These are phyloP conservation scores for Trichoplax adhaerens DNA, from an alignment of 37 sponge, comb jelly and placozoan genomes.

Conservation along the genomic window DNA sequence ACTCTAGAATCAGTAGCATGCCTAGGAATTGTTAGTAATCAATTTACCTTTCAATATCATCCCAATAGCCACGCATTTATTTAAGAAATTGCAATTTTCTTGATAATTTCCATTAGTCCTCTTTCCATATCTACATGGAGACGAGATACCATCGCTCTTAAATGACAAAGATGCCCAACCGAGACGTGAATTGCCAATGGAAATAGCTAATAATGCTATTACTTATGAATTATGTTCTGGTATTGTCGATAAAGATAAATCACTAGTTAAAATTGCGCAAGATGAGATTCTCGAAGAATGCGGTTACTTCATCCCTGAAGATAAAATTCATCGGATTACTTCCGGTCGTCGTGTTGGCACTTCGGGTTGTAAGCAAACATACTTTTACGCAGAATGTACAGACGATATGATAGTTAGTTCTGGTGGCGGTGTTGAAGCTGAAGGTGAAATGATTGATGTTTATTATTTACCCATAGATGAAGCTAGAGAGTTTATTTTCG, in stretches of 20 bases:
- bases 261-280: slow-evolving; percentile 55
- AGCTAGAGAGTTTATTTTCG: slow-evolving; percentile 30
- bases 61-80: too few relatives aligned
- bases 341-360: slow-evolving; percentile 46
- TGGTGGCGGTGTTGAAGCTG: slow-evolving; percentile 62
- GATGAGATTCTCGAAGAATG: slow-evolving; percentile 74
- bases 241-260: slow-evolving; percentile 50
- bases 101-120: too few relatives aligned
- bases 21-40: too few relatives aligned
- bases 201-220: slow-evolving; percentile 14
- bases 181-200: too few relatives aligned
- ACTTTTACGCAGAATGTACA: slow-evolving; percentile 77
- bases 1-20: too few relatives aligned
- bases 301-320: slow-evolving; percentile 54
- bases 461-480: slow-evolving; percentile 48
- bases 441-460: slow-evolving; percentile 84
- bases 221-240: slow-evolving; percentile 94
- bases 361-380: slow-evolving; percentile 31
- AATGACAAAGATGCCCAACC: too few relatives aligned
- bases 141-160: too few relatives aligned
- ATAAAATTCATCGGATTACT: slow-evolving; percentile 30
- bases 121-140: too few relatives aligned
- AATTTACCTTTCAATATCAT: too few relatives aligned
- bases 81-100: too few relatives aligned
- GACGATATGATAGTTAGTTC: slow-evolving; percentile 39